Conservation (phyloP, 1,140 invertebrate species). For the Drosophila mauritiana region DNA sequence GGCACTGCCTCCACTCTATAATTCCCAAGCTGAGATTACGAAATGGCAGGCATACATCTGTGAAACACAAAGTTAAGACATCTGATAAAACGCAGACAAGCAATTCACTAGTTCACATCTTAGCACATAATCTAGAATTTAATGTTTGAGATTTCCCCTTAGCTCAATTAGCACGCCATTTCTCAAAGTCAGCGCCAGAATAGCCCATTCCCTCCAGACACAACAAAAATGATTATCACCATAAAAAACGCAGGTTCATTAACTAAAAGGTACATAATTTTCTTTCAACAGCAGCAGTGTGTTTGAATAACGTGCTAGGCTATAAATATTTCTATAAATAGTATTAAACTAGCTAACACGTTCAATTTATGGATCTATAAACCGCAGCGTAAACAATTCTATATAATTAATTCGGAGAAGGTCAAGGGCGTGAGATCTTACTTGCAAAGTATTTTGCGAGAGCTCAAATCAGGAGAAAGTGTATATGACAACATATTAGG, state of each 20-base stretch:
- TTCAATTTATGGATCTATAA: slow-evolving; percentile 37
- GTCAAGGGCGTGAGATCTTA: neutral
- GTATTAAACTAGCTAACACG: slow-evolving; percentile 5
- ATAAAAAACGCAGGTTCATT: slow-evolving; percentile 44
- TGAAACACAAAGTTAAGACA: slow-evolving; percentile 17
- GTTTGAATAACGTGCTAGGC: neutral
- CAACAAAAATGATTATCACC: slow-evolving; percentile 42
- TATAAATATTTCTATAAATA: slow-evolving; percentile 33
- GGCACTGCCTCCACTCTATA: slow-evolving; percentile 5
- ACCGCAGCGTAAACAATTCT: slow-evolving; percentile 1
- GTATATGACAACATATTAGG: too few species aligned
- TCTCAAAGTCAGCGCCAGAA: slow-evolving; percentile 45
- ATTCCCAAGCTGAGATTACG: slow-evolving; percentile 33
- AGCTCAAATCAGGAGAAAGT: too few species aligned
- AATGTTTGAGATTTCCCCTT: slow-evolving; percentile 4
- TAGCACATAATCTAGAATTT: slow-evolving; percentile 14
- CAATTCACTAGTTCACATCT: slow-evolving; percentile 17
- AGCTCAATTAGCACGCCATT: slow-evolving; percentile 47
- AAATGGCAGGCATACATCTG: slow-evolving; percentile 5
- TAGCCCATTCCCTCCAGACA: slow-evolving; percentile 12
- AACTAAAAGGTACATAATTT: neutral
- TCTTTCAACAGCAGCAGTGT: neutral
- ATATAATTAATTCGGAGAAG: slow-evolving; percentile 6
- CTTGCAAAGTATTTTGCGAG: too few species aligned
- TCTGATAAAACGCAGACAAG: slow-evolving; percentile 16